phyloP scores from a whole-genome alignment of 2,113 vertebrate species.

The Chamaea fasciata region DNA sequence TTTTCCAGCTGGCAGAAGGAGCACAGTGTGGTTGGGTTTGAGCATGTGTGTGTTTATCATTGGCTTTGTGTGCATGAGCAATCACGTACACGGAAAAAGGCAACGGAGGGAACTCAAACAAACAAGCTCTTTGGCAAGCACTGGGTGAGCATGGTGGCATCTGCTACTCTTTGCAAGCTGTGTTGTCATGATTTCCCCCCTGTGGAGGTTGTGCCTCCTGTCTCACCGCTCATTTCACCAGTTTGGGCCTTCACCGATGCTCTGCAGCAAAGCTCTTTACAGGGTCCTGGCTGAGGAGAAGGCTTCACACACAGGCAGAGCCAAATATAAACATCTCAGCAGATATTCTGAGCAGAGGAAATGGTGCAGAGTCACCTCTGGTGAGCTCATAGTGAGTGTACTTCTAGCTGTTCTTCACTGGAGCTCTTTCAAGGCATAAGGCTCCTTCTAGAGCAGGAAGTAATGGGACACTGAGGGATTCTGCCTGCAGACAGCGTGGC shows the following conservation, averaged over 20 bases:
- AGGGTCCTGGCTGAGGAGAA: not conserved
- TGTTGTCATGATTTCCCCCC: not conserved
- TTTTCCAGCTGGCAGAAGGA: not conserved
- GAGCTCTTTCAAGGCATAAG: not conserved
- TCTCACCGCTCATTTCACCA: not conserved
- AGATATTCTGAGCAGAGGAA: not conserved
- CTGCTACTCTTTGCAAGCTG: not conserved
- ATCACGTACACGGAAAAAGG: not conserved
- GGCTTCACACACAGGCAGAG: not conserved
- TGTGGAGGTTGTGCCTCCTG: not conserved
- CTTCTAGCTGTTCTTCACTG: not conserved
- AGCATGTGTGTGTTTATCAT: not conserved
- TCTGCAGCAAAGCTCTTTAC: not conserved
- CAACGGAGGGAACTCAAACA: not conserved
- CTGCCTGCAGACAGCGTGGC: not conserved
- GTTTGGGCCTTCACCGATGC: accelerated
- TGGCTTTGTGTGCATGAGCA: not conserved
- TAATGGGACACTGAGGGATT: not conserved
- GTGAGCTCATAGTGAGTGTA: not conserved
- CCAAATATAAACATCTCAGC: not conserved
- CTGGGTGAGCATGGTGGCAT: not conserved
- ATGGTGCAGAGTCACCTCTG: not conserved
- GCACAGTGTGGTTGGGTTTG: not conserved
- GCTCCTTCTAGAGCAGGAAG: not conserved
- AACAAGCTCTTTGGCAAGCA: not conserved